These are phyloP conservation scores for Heliconius ismenius DNA, from an alignment of 2,888 invertebrate species.

Conservation along the genomic window DNA sequence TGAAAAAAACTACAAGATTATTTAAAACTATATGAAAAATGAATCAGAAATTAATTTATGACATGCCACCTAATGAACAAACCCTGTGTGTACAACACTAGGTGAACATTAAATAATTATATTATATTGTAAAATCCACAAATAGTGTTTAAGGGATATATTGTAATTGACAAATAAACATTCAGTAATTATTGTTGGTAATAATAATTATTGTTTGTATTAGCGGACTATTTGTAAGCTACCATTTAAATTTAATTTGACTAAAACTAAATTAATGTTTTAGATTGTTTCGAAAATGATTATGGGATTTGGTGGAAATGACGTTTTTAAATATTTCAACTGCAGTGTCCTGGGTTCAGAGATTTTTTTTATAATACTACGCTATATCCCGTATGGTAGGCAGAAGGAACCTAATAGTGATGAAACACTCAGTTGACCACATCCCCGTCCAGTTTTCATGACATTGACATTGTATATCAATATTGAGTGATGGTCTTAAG, in stretches of 20 bases:
- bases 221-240: slow-evolving; percentile 34
- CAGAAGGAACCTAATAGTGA: background rate
- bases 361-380: background rate
- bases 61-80: background rate
- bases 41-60: background rate
- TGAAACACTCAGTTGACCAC: background rate
- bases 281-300: slow-evolving; percentile 13
- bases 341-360: background rate
- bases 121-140: slow-evolving; percentile 19
- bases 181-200: slow-evolving; percentile 39
- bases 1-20: background rate
- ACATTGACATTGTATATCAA: background rate
- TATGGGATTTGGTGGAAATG: background rate
- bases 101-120: background rate
- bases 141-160: slow-evolving; percentile 41
- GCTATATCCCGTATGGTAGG: background rate
- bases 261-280: slow-evolving; percentile 27
- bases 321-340: background rate
- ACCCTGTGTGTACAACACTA: background rate
- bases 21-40: background rate
- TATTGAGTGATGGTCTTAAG: background rate
- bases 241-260: slow-evolving; percentile 36
- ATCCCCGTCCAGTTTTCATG: background rate
- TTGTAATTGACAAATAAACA: slow-evolving; percentile 45
- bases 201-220: slow-evolving; percentile 41